Conservation (phyloP, 2,797 vertebrate species). For the Morus bassanus region DNA sequence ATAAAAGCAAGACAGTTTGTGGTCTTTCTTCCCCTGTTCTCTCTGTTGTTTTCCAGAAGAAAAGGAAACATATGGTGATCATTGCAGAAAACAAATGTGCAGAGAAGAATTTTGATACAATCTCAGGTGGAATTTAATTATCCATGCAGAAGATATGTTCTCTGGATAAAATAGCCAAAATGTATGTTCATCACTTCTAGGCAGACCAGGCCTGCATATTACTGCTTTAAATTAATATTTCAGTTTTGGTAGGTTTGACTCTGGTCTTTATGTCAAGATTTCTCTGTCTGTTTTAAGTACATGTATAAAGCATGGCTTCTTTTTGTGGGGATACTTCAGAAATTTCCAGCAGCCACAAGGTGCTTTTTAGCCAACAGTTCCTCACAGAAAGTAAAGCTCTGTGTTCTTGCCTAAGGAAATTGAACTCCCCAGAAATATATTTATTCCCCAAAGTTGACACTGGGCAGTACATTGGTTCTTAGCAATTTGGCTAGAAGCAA, state of each 20-base stretch:
- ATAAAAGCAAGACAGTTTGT: background rate
- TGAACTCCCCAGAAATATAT: background rate
- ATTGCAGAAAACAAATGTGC: background rate
- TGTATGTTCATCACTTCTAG: background rate
- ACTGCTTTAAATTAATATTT: background rate
- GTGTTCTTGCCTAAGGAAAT: background rate
- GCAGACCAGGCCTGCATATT: background rate
- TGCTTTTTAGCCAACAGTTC: background rate
- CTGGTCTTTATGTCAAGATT: background rate
- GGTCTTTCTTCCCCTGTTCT: background rate
- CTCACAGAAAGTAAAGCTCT: background rate
- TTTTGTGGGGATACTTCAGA: background rate
- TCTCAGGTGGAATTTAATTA: conserved; percentile 3
- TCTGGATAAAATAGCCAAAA: background rate
- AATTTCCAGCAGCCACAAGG: background rate
- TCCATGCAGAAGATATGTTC: background rate
- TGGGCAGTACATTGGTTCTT: background rate
- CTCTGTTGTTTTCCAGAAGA: background rate
- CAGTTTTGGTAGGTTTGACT: background rate
- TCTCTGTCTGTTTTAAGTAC: background rate
- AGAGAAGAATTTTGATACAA: background rate
- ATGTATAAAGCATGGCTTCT: accelerated
- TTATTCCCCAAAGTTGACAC: background rate
- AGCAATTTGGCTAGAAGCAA: background rate
- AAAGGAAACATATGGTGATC: conserved; percentile 9